A percentile compares a stretch with the other conserved stretches of the same genome.
Evolutionary conservation across 2,888 invertebrate genomes (phyloP).

Genomic region (Lottia scabra): DNA sequence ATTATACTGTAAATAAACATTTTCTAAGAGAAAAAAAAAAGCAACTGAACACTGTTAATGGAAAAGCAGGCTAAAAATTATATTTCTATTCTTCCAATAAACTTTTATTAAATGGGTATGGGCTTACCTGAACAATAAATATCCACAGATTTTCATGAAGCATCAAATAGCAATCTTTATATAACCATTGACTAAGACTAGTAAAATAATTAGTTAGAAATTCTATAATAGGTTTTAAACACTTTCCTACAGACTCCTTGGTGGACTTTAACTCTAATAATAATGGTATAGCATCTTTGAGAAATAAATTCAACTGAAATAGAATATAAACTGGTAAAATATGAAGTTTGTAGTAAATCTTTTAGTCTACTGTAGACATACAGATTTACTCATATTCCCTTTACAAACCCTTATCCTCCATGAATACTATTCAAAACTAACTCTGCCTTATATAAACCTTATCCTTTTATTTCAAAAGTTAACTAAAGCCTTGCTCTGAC

Average conservation of each 20-base stretch:
- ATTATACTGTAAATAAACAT: too few relatives aligned
- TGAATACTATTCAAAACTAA: too few relatives aligned
- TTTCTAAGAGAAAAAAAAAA: too few relatives aligned
- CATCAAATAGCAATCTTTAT: slow-evolving; percentile 43
- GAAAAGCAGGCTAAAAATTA: too few relatives aligned
- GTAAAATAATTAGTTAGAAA: slow-evolving; percentile 51
- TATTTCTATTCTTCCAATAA: neutral
- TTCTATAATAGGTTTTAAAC: slow-evolving; percentile 49
- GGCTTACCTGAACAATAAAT: slow-evolving; percentile 52
- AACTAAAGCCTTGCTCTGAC: too few relatives aligned
- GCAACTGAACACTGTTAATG: too few relatives aligned
- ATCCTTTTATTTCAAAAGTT: too few relatives aligned
- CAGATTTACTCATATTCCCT: too few relatives aligned
- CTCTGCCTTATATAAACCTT: too few relatives aligned
- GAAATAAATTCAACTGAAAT: slow-evolving; percentile 57
- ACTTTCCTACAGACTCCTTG: slow-evolving; percentile 34
- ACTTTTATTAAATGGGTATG: neutral
- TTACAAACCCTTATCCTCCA: too few relatives aligned
- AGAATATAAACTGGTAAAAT: neutral
- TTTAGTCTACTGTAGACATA: too few relatives aligned
- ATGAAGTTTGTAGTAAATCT: too few relatives aligned
- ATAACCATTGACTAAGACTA: slow-evolving; percentile 51
- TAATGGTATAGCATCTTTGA: slow-evolving; percentile 50
- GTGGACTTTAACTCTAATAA: slow-evolving; percentile 39
- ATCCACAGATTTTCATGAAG: slow-evolving; percentile 56